A percentile compares a stretch with the other conserved stretches of the same genome.
phyloP scores from a whole-genome alignment of 2,888 invertebrate species.

The Epistrophe eligans region DNA sequence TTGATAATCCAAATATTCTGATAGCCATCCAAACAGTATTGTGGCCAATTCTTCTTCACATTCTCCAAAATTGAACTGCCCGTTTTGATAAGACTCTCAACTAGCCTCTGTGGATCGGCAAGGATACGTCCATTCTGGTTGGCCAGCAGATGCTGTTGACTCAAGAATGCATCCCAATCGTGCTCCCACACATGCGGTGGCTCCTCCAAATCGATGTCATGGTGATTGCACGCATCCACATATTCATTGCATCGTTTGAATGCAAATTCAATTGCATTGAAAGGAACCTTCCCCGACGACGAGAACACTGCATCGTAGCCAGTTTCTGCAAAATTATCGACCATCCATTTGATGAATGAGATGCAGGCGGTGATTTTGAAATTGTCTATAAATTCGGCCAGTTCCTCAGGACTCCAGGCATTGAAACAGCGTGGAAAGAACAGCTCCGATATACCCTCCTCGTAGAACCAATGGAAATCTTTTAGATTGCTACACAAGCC shows the following conservation, averaged over 20 bases:
- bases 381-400: slow-evolving; percentile 93
- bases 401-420: slow-evolving; percentile 92
- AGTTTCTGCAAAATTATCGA: slow-evolving; percentile 85
- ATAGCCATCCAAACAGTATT: slow-evolving; percentile 92
- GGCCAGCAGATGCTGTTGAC: slow-evolving; percentile 88
- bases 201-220: slow-evolving; percentile 88
- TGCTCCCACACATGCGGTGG: slow-evolving; percentile 89
- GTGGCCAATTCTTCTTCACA: slow-evolving; percentile 91
- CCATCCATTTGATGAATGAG: slow-evolving; percentile 91
- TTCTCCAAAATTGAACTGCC: slow-evolving; percentile 87
- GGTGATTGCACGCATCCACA: slow-evolving; percentile 89
- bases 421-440: slow-evolving; percentile 95
- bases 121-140: slow-evolving; percentile 86
- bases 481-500: slow-evolving; percentile 91
- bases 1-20: slow-evolving; percentile 97
- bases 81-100: slow-evolving; percentile 81
- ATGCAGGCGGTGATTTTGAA: slow-evolving; percentile 95
- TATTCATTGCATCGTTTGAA: slow-evolving; percentile 91
- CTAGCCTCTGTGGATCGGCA: slow-evolving; percentile 79
- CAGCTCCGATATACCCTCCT: slow-evolving; percentile 91
- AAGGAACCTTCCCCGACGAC: slow-evolving; percentile 88
- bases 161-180: slow-evolving; percentile 95
- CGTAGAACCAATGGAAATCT: slow-evolving; percentile 94
- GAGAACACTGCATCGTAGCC: slow-evolving; percentile 86
- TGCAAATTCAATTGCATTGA: slow-evolving; percentile 92